Evolutionary conservation across 2,888 invertebrate genomes (phyloP), one percentile per base, ranked within the genome.

Genomic region (Hoplodrina blanda): DNA sequence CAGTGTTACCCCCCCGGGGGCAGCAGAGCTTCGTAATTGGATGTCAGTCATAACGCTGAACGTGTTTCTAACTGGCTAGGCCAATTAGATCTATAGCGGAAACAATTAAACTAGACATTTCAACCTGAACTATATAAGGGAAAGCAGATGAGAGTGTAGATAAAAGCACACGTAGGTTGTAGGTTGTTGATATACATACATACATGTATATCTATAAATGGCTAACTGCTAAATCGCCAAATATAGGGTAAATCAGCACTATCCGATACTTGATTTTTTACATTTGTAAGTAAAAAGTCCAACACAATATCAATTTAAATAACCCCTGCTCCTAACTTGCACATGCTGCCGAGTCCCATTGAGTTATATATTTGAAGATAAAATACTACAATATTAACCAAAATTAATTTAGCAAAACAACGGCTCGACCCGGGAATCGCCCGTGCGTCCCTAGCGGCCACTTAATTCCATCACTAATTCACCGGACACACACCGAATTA

Each of bases 401-500:
- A 80, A 86, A 87, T 89, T 87, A 88, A 90, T 90, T 87, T 87
- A 81, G 77, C 84, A 82, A 85, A 88, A 87, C 87, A 87, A 86
- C 80, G 75, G 68, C 61, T 82, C 80, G 78, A 81, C 82, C 85
- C 85, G 85, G 80, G 86, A 88, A 87, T 87, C 78, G 89, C 90
- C 87, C 87, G 77, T 80, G 68, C 44, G 80, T 87, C 95, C 94
- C 95, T 66, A 55, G 89, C 73, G 95, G 81, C 91, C 94, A 94
- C 94, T 95, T 92, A 76, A 92, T 88, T 88, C 88, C 89, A 92
- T 95, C 93, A 93, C 91, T 91, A 93, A 94, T 94, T 93, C 92
- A 91, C 88, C 87, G 88, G 87, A 89, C 91, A 89, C 90, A 90
- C 87, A 87, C 89, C 76, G 89, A 92, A 92, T 93, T 94, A 91